Evolutionary conservation across 2,888 invertebrate species (phyloP).

Genomic region (Meandrusa payeni): DNA sequence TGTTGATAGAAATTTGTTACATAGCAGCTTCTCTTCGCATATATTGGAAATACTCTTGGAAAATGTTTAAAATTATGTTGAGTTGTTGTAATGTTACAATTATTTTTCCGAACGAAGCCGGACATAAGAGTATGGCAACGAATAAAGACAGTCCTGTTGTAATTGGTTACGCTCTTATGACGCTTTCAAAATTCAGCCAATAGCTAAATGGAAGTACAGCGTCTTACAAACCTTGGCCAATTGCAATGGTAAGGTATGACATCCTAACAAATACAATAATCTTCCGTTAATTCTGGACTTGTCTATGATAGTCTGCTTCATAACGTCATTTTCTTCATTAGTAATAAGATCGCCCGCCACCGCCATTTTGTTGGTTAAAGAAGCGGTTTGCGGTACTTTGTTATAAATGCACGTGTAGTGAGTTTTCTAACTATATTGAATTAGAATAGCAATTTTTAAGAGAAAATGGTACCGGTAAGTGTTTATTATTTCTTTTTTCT

Average conservation of each 20-base stretch:
- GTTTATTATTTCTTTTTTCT: slow-evolving; percentile 18
- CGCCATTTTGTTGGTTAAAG: slow-evolving; percentile 28
- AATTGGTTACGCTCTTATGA: slow-evolving; percentile 4
- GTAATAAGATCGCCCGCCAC: slow-evolving; percentile 25
- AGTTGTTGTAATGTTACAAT: too few species aligned
- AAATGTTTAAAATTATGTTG: too few species aligned
- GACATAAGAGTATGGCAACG: slow-evolving; percentile 10
- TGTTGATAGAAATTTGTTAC: too few species aligned
- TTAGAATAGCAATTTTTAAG: slow-evolving; percentile 22
- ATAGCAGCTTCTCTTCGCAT: too few species aligned
- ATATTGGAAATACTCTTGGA: too few species aligned
- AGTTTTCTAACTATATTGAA: slow-evolving; percentile 27
- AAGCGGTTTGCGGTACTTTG: slow-evolving; percentile 21
- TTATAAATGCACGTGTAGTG: slow-evolving; percentile 27
- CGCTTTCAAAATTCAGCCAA: background rate
- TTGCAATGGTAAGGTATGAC: background rate
- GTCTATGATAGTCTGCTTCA: too few species aligned
- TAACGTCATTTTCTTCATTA: slow-evolving; percentile 4
- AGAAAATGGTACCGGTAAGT: slow-evolving; percentile 73
- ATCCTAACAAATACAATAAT: background rate
- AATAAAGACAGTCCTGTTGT: background rate
- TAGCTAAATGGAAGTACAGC: background rate
- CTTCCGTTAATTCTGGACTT: background rate
- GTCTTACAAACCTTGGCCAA: background rate
- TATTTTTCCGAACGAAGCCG: background rate